Base-by-base conservation (phyloP, 2,888 invertebrate genomes). In the Lycocerus yunnanus region DNA sequence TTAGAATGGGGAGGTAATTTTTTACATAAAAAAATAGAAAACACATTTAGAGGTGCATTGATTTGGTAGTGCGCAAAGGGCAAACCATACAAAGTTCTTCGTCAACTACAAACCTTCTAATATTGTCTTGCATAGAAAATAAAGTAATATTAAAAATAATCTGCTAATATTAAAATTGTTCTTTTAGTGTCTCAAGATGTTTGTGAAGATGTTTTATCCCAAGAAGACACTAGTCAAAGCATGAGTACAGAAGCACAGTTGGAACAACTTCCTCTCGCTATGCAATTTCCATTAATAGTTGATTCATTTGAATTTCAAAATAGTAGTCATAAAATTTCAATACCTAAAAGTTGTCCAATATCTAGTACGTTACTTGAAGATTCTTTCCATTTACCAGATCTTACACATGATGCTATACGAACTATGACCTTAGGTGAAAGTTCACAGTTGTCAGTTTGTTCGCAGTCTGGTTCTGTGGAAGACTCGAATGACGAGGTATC, bases 161-260 rank as follows among this genome's bases (percentile, higher is more conserved):
- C n/a, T 14, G 11, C 5, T 6, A 14, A 15, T 59, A 15, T 15
- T 59, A 15, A 59, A 81, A 71, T 81, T 80, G 73, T 75, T 81
- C 81, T 75, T 83, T 43, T 84, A 15, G 90, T 90, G 27, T 83
- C 91, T 71, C 90, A 91, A 81, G 90, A 91, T 82, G 90, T 91
- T 20, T 89, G 90, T 9, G 91, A 91, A 78, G 90, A 90, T 4
- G 90, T 90, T 73, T 86, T 89, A 43, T 87, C 89, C 71, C 90
- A 90, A 78, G 89, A 89, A 58, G 87, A 88, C n/a, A 67, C 20
- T 66, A 24, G 21, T 18, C 72, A 69, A 77, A 79, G 81, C 58
- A 82, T 79, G 75, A 82, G 83, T 69, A 77, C 83, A 68, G 83
- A 82, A 78, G 84, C 82, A 69, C 81, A 81, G 21, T 79, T 79